Base-by-base conservation (phyloP, 2,113 vertebrate species). In the Eleginops maclovinus region DNA sequence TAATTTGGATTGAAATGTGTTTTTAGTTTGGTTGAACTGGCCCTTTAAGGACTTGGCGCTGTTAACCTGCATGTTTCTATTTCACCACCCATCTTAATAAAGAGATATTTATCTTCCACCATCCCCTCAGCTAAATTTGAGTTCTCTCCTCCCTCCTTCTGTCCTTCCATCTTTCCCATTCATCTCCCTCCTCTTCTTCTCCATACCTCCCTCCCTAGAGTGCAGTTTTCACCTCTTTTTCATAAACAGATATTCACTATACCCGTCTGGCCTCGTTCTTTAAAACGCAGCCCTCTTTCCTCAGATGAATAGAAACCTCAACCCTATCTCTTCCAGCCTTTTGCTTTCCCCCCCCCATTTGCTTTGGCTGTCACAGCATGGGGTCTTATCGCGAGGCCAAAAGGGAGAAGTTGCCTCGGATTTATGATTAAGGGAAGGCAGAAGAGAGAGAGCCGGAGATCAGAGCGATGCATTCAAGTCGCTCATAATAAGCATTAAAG, bases 401-500 rank as follows among this genome's bases (percentile, higher is more conserved):
- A 96, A 95, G 96, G 96, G 96, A 97, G 95, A 97, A 96, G 95
- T 97, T 96, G 81, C 77, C 94, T 92, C 91, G 91, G 94, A 95
- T 96, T 95, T 96, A 95, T 96, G 97, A 97, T 98, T 96, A 97
- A 92, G 90, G 86, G 75, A 86, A 83, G 17, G 94, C 93, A 71
- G 93, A 56, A 94, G 92, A 87, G 79, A 95, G 78, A 93, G 62
- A 95, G 93, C 90, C 94, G 92, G 94, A 95, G 96, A 98, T 97
- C 96, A 99, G 95, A 98, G 96, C 92, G 87, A 93, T 94, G 94
- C 96, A 97, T 97, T 98, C 96, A 97, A 97, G 97, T 97, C 95
- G 95, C 93, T 96, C 95, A 96, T 97, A 97, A 98, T 97, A 96
- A 96, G 96, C 95, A 98, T 98, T 98, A 98, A 97, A 98, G 96